These are phyloP conservation scores for Sinonovacula constricta DNA, from an alignment of 1,140 invertebrate genomes.

Conservation along the genomic window DNA sequence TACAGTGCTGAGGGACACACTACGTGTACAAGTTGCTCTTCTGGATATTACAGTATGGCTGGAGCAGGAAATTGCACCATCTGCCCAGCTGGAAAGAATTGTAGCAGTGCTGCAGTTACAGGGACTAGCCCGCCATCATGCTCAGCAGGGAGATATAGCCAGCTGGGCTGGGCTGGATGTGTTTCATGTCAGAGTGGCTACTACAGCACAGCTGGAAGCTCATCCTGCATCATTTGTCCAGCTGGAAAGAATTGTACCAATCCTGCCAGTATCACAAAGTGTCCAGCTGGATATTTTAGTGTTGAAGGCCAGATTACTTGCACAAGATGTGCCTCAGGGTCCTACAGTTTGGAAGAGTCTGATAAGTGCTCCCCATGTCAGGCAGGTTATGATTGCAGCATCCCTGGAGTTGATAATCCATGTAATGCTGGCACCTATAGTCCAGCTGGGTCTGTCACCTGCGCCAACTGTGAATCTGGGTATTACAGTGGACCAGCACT, in stretches of 20 bases:
- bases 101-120: slow-evolving; percentile 37
- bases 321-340: slow-evolving; percentile 36
- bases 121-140: background rate
- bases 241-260: slow-evolving; percentile 59
- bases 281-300: slow-evolving; percentile 37
- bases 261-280: slow-evolving; percentile 12
- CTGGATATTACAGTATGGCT: slow-evolving; percentile 31
- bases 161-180: slow-evolving; percentile 36
- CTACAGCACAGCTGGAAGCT: slow-evolving; percentile 37
- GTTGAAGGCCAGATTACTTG: slow-evolving; percentile 15
- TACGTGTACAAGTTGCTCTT: slow-evolving; percentile 48
- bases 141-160: slow-evolving; percentile 40
- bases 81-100: slow-evolving; percentile 63
- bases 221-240: slow-evolving; percentile 61
- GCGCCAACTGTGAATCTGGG: slow-evolving; percentile 52
- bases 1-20: slow-evolving; percentile 54
- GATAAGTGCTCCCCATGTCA: slow-evolving; percentile 61
- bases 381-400: slow-evolving; percentile 52
- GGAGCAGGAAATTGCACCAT: slow-evolving; percentile 41
- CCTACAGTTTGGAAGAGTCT: slow-evolving; percentile 50
- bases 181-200: slow-evolving; percentile 50
- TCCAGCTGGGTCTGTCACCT: slow-evolving; percentile 33
- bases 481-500: slow-evolving; percentile 50
- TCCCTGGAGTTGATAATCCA: slow-evolving; percentile 36
- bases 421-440: slow-evolving; percentile 64